phyloP scores from a whole-genome alignment of 2,113 vertebrate species.

The Butorides virescens region DNA sequence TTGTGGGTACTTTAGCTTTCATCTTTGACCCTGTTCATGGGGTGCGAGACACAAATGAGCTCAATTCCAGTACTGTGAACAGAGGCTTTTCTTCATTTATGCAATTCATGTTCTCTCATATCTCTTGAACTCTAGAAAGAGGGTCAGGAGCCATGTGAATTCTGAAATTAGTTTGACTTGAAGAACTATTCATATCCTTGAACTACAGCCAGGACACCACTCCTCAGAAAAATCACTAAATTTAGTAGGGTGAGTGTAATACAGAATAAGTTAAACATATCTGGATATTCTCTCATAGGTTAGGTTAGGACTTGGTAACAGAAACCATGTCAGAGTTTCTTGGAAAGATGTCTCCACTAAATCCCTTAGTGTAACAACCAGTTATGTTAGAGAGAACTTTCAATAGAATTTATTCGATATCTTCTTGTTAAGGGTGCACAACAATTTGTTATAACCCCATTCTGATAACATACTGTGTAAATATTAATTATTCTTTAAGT shows the following conservation, averaged over 20 bases:
- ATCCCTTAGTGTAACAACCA: not conserved
- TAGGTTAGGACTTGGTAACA: not conserved
- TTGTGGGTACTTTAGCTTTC: not conserved
- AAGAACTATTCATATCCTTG: slow-evolving; percentile 4
- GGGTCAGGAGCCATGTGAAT: not conserved
- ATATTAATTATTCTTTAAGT: not conserved
- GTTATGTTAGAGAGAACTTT: not conserved
- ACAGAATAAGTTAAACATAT: slow-evolving; percentile 6
- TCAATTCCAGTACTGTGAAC: not conserved
- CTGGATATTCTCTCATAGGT: not conserved
- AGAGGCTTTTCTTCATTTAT: not conserved
- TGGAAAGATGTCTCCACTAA: not conserved
- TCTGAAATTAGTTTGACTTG: not conserved
- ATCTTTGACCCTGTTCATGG: not conserved
- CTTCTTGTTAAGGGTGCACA: not conserved
- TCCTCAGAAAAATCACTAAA: slow-evolving; percentile 30
- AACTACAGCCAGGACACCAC: not conserved
- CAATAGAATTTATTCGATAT: not conserved
- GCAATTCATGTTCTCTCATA: not conserved
- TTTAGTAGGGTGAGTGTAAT: not conserved
- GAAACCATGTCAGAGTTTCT: not conserved
- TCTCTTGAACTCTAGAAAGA: slow-evolving; percentile 7
- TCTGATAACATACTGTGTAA: not conserved
- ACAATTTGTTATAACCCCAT: not conserved
- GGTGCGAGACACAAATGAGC: not conserved